Conservation (phyloP, 2,888 invertebrate species). For the Venusia cambrica region DNA sequence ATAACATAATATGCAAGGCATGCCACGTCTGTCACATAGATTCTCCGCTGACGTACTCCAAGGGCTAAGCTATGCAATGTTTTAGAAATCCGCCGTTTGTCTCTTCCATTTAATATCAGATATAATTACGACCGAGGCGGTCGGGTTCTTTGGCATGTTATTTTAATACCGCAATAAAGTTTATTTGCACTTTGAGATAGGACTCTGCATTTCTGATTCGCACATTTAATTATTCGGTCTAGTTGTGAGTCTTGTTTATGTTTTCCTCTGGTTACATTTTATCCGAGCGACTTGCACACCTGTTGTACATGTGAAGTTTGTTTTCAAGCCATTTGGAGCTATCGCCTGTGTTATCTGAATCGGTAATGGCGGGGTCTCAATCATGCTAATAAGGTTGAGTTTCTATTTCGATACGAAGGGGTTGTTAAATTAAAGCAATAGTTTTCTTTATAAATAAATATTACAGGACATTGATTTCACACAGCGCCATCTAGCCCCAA, state of each 20-base stretch:
- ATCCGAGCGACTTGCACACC: conserved; percentile 33
- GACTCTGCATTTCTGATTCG: conserved; percentile 7
- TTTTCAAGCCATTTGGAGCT: conserved; percentile 38
- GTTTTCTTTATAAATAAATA: too few relatives aligned
- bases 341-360: conserved; percentile 40
- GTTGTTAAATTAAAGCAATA: background rate
- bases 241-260: conserved; percentile 42
- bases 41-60: too few relatives aligned
- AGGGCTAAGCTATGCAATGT: too few relatives aligned
- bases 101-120: too few relatives aligned
- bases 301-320: conserved; percentile 31
- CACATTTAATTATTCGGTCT: conserved; percentile 24
- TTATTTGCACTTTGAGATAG: conserved; percentile 7
- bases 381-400: conserved; percentile 27
- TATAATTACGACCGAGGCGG: background rate
- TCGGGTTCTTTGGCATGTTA: background rate
- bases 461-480: too few relatives aligned
- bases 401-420: conserved; percentile 12
- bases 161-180: conserved; percentile 3
- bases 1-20: too few relatives aligned
- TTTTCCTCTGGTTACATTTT: conserved; percentile 42
- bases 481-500: too few relatives aligned
- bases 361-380: conserved; percentile 32
- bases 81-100: too few relatives aligned
- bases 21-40: too few relatives aligned